These are phyloP conservation scores for Poeciliopsis occidentalis DNA, from an alignment of 2,113 vertebrate genomes.

Conservation along the genomic window DNA sequence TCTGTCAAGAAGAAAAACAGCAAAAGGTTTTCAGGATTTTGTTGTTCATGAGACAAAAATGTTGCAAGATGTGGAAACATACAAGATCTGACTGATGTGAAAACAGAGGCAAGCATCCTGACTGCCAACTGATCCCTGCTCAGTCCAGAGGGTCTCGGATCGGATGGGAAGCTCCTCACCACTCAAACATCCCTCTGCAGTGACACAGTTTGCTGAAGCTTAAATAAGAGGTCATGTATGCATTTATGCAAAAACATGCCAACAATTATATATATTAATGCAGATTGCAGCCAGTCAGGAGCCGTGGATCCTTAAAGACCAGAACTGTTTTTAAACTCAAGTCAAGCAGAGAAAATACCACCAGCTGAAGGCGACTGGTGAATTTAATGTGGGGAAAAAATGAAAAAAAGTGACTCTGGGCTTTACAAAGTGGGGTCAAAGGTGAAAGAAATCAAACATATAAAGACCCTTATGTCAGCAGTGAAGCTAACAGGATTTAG, in stretches of 20 bases:
- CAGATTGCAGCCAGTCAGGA: background rate
- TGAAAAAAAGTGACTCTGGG: background rate
- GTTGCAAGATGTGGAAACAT: too few relatives aligned
- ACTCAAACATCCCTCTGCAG: too few relatives aligned
- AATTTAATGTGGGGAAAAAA: background rate
- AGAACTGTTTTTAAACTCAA: background rate
- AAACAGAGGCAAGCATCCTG: too few relatives aligned
- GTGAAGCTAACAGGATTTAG: too few relatives aligned
- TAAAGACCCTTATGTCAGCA: too few relatives aligned
- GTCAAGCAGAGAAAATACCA: background rate
- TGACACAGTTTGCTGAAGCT: background rate
- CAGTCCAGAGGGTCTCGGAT: too few relatives aligned
- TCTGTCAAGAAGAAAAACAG: background rate
- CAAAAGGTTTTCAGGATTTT: background rate
- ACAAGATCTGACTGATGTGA: too few relatives aligned
- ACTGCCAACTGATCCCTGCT: too few relatives aligned
- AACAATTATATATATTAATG: background rate
- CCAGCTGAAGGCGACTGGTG: background rate
- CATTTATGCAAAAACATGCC: background rate
- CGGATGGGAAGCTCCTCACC: too few relatives aligned
- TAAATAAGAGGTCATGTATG: background rate
- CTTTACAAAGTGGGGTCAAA: background rate
- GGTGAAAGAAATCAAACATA: background rate
- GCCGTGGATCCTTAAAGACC: background rate
- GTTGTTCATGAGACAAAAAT: too few relatives aligned